Conservation (phyloP, 2,113 vertebrate species). For the Pantherophis guttatus region DNA sequence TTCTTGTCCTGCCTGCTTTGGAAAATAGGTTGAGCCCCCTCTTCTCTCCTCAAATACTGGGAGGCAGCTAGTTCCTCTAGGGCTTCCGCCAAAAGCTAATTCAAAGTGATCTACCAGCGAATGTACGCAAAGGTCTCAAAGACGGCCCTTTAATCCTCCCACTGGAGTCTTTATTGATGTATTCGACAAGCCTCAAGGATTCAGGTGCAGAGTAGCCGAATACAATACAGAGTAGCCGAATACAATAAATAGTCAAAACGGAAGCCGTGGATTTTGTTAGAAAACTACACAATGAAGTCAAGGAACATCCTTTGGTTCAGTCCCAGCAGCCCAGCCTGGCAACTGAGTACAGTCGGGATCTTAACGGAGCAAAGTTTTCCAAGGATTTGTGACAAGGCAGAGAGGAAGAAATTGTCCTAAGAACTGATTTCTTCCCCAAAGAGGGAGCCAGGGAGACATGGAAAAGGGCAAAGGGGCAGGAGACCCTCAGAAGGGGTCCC, state of each 20-base stretch:
- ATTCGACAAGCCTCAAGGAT: not conserved
- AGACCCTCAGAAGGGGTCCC: not conserved
- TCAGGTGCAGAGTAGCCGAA: not conserved
- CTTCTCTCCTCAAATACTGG: not conserved
- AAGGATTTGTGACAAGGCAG: not conserved
- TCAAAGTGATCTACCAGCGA: not conserved
- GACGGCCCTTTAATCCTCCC: not conserved
- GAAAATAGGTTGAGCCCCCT: not conserved
- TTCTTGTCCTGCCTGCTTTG: not conserved
- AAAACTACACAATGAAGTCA: rapidly evolving
- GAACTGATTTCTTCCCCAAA: not conserved
- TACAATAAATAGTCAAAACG: slow-evolving; percentile 46
- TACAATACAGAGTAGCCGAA: not conserved
- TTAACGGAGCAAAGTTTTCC: rapidly evolving
- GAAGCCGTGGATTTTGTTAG: not conserved
- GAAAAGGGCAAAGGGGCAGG: not conserved
- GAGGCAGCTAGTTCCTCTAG: not conserved
- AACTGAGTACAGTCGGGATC: not conserved
- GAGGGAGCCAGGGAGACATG: not conserved
- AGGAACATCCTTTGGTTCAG: not conserved
- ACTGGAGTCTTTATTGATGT: slow-evolving; percentile 33
- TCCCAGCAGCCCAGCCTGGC: not conserved
- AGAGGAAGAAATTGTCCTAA: rapidly evolving
- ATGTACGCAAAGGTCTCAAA: not conserved
- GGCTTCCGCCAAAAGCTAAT: not conserved